These are phyloP conservation scores for Ornithoptera priamus DNA, from an alignment of 2,888 invertebrate species.

Conservation along the genomic window DNA sequence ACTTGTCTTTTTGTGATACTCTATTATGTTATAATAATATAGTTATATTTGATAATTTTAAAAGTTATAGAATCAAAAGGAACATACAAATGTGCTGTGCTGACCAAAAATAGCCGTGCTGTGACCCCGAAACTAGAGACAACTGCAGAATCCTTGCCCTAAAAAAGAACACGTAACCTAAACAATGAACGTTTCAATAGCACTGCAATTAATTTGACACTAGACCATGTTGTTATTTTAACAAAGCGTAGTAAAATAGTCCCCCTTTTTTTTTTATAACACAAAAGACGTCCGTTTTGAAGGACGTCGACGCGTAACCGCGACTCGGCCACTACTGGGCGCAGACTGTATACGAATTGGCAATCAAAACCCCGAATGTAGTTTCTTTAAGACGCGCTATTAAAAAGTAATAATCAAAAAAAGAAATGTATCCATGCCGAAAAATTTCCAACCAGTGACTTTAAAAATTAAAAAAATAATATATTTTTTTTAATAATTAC, in stretches of 20 bases:
- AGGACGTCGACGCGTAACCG: slow-evolving; percentile 65
- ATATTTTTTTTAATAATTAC: slow-evolving; percentile 5
- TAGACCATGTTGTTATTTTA: slow-evolving; percentile 55
- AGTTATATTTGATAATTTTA: not conserved
- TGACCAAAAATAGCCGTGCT: slow-evolving; percentile 56
- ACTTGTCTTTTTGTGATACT: slow-evolving; percentile 36
- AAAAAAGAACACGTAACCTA: not conserved
- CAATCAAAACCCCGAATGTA: slow-evolving; percentile 39
- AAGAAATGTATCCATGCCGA: not conserved
- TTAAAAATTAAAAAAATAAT: slow-evolving; percentile 5
- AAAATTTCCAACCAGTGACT: not conserved
- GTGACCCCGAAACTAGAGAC: slow-evolving; percentile 22
- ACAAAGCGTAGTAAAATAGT: slow-evolving; percentile 45
- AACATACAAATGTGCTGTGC: slow-evolving; percentile 45
- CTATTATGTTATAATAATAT: not conserved
- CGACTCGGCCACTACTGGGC: slow-evolving; percentile 66
- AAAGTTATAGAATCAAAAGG: slow-evolving; percentile 35
- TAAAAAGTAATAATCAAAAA: slow-evolving; percentile 24
- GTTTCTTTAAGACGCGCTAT: slow-evolving; percentile 18
- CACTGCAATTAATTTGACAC: slow-evolving; percentile 42
- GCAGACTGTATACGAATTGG: slow-evolving; percentile 55
- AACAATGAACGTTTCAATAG: slow-evolving; percentile 27
- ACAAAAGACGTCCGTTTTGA: slow-evolving; percentile 43
- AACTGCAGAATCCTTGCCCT: slow-evolving; percentile 8
- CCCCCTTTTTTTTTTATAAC: slow-evolving; percentile 38